These are phyloP conservation scores for Helicolenus hilgendorfi DNA, from an alignment of 2,797 vertebrate species.

Conservation along the genomic window DNA sequence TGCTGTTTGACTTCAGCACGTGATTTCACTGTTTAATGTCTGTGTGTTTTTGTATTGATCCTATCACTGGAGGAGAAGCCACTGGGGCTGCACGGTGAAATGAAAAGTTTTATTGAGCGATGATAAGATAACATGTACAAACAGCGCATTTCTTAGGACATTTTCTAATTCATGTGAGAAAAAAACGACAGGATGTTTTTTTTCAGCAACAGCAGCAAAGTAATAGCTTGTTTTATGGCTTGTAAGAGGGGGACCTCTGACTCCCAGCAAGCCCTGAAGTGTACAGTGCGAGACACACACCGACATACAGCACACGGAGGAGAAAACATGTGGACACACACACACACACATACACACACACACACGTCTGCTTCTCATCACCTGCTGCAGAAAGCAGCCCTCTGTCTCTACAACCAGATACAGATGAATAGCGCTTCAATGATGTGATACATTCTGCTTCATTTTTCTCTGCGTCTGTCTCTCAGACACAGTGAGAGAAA, in stretches of 20 bases:
- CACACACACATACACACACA: slow-evolving; percentile 25
- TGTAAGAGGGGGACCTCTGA: slow-evolving; percentile 46
- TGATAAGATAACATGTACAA: neutral
- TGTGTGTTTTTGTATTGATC: slow-evolving; percentile 29
- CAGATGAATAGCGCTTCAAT: slow-evolving; percentile 43
- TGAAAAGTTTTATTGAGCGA: neutral
- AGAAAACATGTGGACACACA: slow-evolving; percentile 27
- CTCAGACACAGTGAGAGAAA: neutral
- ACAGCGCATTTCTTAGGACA: neutral
- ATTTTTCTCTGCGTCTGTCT: slow-evolving; percentile 24
- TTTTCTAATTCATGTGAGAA: neutral
- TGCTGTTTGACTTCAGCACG: slow-evolving; percentile 59
- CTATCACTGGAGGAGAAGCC: neutral
- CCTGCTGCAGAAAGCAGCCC: slow-evolving; percentile 52
- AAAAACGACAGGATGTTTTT: slow-evolving; percentile 3
- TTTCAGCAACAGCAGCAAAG: neutral
- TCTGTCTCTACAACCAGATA: slow-evolving; percentile 46
- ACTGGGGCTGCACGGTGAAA: neutral
- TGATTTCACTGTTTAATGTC: slow-evolving; percentile 53
- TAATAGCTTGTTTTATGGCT: slow-evolving; percentile 61
- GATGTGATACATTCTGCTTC: slow-evolving; percentile 26
- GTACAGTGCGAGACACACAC: neutral
- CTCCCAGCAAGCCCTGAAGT: slow-evolving; percentile 31
- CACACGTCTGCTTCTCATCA: slow-evolving; percentile 69
- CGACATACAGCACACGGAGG: slow-evolving; percentile 1